phyloP scores from a whole-genome alignment of 2,888 invertebrate species.

The Drosophila yooni region DNA sequence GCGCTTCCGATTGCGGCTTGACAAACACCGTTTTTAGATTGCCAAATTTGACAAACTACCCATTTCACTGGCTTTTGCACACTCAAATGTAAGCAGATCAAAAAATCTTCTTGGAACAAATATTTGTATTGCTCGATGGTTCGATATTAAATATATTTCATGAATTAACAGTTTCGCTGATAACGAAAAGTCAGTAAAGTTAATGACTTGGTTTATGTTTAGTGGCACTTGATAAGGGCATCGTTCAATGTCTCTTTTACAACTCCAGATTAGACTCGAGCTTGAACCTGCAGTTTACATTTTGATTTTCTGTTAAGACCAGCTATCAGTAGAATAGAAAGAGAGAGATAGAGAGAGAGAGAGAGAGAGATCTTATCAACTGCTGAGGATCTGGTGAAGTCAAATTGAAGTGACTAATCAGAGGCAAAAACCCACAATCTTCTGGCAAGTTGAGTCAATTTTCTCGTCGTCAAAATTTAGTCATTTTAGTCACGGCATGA shows the following conservation, averaged over 20 bases:
- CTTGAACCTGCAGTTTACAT: background rate
- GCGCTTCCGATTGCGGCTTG: too few species aligned
- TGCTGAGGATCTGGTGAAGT: background rate
- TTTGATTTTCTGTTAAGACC: background rate
- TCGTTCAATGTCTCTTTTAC: background rate
- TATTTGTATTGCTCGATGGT: background rate
- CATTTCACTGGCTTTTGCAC: background rate
- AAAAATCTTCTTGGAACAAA: too few species aligned
- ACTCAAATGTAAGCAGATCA: background rate
- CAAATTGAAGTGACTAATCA: slow-evolving; percentile 1
- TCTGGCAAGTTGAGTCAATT: background rate
- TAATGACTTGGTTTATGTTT: background rate
- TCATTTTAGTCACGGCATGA: slow-evolving; percentile 14
- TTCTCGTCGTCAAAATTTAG: background rate
- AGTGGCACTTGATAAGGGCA: background rate
- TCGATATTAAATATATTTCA: background rate
- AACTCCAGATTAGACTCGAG: background rate
- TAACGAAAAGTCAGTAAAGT: background rate
- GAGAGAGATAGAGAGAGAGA: background rate
- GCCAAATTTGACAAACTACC: too few species aligned
- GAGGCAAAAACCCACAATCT: background rate
- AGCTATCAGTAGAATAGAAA: background rate
- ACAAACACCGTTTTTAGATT: background rate
- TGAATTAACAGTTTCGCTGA: background rate
- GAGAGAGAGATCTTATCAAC: background rate